Base-by-base conservation (phyloP, 2,113 vertebrate genomes). In the Grus americana region DNA sequence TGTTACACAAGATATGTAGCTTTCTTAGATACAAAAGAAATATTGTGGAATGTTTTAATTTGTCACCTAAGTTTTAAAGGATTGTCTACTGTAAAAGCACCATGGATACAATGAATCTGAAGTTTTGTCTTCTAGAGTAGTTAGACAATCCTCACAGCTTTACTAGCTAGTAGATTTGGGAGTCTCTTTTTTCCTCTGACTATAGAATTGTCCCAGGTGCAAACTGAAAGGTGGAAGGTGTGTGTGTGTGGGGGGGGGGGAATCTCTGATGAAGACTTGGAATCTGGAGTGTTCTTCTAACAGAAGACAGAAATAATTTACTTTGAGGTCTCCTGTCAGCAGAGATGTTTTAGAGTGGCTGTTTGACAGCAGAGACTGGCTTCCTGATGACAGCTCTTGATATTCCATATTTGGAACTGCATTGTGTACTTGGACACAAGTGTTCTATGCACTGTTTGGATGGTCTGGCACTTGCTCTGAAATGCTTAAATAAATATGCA, bases 1-100 rank as follows among this genome's bases (percentile, higher is more conserved):
- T 73, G 89, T 95, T 96, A 94, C 90, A 84, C 93, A 93, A 94
- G 71, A 82, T 86, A 93, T 79, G 85, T 83, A 65, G n/a, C 78
- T 88, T 94, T 91, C 81, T 88, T 92, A 66, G 38, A 29, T 62
- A 65, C 46, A 58, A 5, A 84, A 61, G 66, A 3, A 72, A 12
- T 76, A 22, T 42, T 54, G 62, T 81, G 24, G 34, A 63, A 54
- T 52, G 30, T 65, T 93, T 68, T 78, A n/a, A 67, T 54, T 87
- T 92, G 68, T 85, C 54, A 65, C 17, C 4, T 15, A 22, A 71
- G 52, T 81, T 80, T 75, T 86, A 72, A 83, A 80, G 27, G 26
- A 13, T 65, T 76, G 8, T 13, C 5, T 83, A 17, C 19, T 72
- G 16, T 61, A 65, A 75, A 85, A 79, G n/a, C 54, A 50, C 21